Conservation (phyloP, 2,113 vertebrate species). For the Spizaetus ornatus region DNA sequence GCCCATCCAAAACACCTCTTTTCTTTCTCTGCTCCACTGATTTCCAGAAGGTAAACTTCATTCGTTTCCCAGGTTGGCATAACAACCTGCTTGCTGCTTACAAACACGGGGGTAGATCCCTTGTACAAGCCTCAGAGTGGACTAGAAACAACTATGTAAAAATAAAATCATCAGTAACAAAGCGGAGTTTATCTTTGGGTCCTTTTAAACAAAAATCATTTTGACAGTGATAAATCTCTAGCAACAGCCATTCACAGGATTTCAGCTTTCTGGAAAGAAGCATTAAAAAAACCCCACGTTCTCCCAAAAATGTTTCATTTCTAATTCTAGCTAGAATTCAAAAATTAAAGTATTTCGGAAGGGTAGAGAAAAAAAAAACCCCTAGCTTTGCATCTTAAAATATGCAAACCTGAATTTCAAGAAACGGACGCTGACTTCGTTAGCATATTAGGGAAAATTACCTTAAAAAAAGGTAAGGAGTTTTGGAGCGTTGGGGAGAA, state of each 20-base stretch:
- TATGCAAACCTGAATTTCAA: not conserved
- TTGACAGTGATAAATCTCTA: not conserved
- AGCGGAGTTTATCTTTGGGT: not conserved
- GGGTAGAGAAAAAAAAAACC: not conserved
- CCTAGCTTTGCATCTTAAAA: not conserved
- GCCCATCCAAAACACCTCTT: not conserved
- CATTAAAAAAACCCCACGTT: not conserved
- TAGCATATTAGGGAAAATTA: not conserved
- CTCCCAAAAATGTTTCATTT: not conserved
- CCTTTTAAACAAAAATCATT: not conserved
- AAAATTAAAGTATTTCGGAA: not conserved
- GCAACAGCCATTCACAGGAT: not conserved
- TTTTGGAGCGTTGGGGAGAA: not conserved
- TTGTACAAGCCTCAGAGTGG: not conserved
- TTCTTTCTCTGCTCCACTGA: not conserved
- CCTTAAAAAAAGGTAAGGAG: not conserved
- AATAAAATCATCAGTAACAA: not conserved
- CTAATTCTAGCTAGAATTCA: not conserved
- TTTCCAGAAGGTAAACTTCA: not conserved
- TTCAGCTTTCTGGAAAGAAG: not conserved
- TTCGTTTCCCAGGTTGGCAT: not conserved
- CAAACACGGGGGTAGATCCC: not conserved
- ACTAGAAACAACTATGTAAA: not conserved
- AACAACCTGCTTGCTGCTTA: not conserved
- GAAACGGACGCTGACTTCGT: not conserved